Evolutionary conservation across 2,888 invertebrate genomes (phyloP).

Genomic region (Dasypogon diadema): DNA sequence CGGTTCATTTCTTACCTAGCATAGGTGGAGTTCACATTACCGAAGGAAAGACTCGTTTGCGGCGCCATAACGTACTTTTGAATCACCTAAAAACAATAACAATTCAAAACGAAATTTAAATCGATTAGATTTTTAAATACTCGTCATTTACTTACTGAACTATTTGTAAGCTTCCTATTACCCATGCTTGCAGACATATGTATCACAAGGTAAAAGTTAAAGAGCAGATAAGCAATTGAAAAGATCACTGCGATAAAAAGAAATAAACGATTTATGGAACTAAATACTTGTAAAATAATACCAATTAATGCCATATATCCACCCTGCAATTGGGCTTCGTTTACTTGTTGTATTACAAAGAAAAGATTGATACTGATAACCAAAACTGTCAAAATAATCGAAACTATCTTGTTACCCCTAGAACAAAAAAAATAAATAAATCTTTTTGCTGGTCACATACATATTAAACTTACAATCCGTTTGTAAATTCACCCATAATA

Average conservation of each 20-base stretch:
- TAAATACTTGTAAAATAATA: constrained; percentile 60
- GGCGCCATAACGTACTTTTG: constrained; percentile 72
- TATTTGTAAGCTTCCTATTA: constrained; percentile 68
- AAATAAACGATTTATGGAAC: neutral
- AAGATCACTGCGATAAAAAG: constrained; percentile 69
- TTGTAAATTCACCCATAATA: constrained; percentile 88
- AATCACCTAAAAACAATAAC: constrained; percentile 69
- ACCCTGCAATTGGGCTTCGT: constrained; percentile 66
- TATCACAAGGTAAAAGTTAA: constrained; percentile 80
- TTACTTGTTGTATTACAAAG: constrained; percentile 77
- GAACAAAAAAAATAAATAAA: constrained; percentile 60
- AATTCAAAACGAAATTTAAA: constrained; percentile 48
- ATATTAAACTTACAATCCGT: constrained; percentile 75
- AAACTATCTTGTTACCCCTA: constrained; percentile 78
- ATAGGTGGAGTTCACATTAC: constrained; percentile 71
- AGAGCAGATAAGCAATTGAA: constrained; percentile 76
- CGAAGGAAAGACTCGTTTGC: constrained; percentile 70
- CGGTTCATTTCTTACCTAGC: constrained; percentile 71
- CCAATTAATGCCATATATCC: constrained; percentile 69
- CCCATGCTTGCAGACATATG: constrained; percentile 78
- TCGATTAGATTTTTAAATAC: too few species aligned
- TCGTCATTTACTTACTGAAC: constrained; percentile 67
- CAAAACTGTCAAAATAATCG: constrained; percentile 75
- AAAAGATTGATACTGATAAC: constrained; percentile 85
- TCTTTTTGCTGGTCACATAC: neutral